phyloP scores from a whole-genome alignment of 1,140 invertebrate species.

The Mycetomoellerius zeteki region DNA sequence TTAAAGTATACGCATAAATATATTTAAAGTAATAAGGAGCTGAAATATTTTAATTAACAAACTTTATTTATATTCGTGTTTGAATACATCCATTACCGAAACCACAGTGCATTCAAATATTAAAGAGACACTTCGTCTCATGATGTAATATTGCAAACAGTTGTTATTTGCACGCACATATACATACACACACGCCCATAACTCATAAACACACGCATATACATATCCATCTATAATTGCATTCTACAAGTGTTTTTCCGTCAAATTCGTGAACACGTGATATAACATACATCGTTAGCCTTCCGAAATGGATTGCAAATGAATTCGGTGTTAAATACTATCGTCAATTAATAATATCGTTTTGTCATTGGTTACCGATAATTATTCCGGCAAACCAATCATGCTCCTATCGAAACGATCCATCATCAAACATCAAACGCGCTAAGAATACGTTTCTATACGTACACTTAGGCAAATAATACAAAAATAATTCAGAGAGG shows the following conservation, averaged over 20 bases:
- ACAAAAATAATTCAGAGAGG: conserved; percentile 77
- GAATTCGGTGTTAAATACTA: conserved; percentile 1
- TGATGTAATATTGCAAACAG: conserved; percentile 66
- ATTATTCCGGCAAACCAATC: background rate
- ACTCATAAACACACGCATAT: background rate
- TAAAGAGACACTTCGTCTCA: conserved; percentile 24
- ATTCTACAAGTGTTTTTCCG: background rate
- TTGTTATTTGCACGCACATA: conserved; percentile 6
- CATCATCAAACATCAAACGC: conserved; percentile 1
- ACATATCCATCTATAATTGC: conserved; percentile 1
- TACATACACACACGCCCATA: conserved; percentile 12
- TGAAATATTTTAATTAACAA: conserved; percentile 81
- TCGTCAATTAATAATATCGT: conserved; percentile 21
- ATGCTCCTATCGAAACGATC: background rate
- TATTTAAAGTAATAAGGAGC: background rate
- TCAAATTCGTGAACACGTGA: conserved; percentile 10
- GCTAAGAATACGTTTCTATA: conserved; percentile 24
- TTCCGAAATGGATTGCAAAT: conserved; percentile 26
- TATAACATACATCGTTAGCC: background rate
- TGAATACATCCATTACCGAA: conserved; percentile 78
- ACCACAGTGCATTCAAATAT: conserved; percentile 73
- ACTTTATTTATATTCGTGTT: conserved; percentile 84
- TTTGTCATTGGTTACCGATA: background rate
- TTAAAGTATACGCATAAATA: too few relatives aligned
- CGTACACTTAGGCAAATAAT: conserved; percentile 75